A percentile compares a stretch with the other conserved stretches of the same genome.
phyloP scores from a whole-genome alignment of 2,113 vertebrate genomes.

The Bolborhynchus lineola region DNA sequence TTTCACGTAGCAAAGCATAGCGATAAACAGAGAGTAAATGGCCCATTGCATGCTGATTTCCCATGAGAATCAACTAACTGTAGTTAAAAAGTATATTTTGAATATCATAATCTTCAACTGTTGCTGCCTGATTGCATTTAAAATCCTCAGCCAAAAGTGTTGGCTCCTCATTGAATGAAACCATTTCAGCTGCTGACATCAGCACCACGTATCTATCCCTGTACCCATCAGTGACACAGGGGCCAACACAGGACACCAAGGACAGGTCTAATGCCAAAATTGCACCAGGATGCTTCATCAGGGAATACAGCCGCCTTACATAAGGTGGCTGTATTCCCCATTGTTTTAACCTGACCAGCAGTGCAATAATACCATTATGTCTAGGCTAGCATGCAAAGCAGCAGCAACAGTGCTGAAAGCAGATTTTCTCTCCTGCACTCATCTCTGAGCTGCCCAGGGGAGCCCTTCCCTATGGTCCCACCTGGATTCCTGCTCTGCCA shows the following conservation, averaged over 20 bases:
- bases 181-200: fast-evolving
- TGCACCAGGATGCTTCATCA: background rate
- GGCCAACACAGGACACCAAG: fast-evolving
- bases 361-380: background rate
- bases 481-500: background rate
- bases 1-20: background rate
- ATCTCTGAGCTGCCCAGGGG: background rate
- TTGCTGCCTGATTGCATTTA: background rate
- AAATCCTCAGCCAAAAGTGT: background rate
- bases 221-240: background rate
- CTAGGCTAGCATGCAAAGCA: background rate
- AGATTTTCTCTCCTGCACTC: background rate
- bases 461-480: fast-evolving
- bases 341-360: background rate
- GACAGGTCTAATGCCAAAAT: background rate
- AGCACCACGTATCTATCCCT: background rate
- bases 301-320: background rate
- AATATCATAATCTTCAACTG: background rate
- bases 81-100: conserved; percentile 1
- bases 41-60: background rate
- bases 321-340: background rate
- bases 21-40: background rate
- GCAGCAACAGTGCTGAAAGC: fast-evolving
- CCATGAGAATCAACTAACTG: background rate
- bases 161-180: background rate